Evolutionary conservation across 37 sponge, comb jelly and placozoan genomes (phyloP), one percentile per base, ranked within the genome.

Genomic region (Spongia lamella): DNA sequence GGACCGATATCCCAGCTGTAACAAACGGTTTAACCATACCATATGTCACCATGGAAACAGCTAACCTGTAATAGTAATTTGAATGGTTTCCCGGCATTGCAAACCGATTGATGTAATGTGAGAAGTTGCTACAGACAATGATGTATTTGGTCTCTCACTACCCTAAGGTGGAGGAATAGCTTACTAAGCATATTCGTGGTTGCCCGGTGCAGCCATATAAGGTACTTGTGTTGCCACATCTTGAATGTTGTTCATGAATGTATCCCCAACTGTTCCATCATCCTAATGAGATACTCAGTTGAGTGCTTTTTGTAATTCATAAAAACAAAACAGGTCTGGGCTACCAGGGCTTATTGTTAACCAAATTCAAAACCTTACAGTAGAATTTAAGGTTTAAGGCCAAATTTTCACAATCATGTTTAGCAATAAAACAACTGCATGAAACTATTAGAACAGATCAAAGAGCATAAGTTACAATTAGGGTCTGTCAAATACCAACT

Each of bases 121-220:
- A 66, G 68, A 66, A 65, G 52, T 78, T 78, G 38, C 73, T 72
- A 37, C 9, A 56, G 37, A 19, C 19, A 61, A 27, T 6, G 21
- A 27, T n/a, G 3, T 27, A 3, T 13, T 5, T 36, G 30, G 34
- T 21, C 34, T 27, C n/a, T 24, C 6, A 16, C 11, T 65, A 7
- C 67, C 30, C 34, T 43, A 9, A 9, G 47, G 9, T 13, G 47
- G 17, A 50, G 22, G 5, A 17, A 7, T 17, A 0, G 27, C 58
- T 78, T 57, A 63, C 68, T 50, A 38, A 29, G 25, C 21, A 16
- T 67, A 7, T 30, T 64, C 79, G 15, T 66, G 79, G 57, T 78
- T 78, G n/a, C 79, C 79, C 24, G 68, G 68, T 30, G 37, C 30
- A 4, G 57, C 32, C 79, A 78, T 78, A 57, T 78, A 78, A 9